These are phyloP conservation scores for Astyanax mexicanus DNA, from an alignment of 2,797 vertebrate species.

Conservation along the genomic window DNA sequence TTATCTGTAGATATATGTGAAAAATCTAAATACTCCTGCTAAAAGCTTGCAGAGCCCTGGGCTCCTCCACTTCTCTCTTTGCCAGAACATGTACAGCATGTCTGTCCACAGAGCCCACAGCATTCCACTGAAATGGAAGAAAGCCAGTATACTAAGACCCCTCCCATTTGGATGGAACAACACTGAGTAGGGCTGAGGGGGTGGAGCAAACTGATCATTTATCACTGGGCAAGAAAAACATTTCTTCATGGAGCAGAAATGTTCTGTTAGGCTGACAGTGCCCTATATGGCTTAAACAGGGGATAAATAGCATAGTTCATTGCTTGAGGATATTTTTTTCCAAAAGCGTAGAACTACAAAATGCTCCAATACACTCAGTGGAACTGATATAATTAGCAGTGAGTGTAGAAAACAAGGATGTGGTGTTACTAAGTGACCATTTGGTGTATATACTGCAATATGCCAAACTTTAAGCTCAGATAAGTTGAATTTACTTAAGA, in stretches of 20 bases:
- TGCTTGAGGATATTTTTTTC: too few species aligned
- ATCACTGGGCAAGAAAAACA: neutral
- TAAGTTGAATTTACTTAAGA: too few species aligned
- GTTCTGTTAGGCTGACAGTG: neutral
- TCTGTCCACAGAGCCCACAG: neutral
- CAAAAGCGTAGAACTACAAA: too few species aligned
- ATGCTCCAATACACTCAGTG: too few species aligned
- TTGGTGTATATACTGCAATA: too few species aligned
- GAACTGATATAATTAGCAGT: too few species aligned
- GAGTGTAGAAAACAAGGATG: too few species aligned
- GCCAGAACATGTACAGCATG: slow-evolving; percentile 13
- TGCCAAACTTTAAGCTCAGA: too few species aligned
- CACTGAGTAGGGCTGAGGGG: neutral
- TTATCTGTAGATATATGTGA: neutral
- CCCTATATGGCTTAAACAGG: too few species aligned
- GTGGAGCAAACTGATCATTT: neutral
- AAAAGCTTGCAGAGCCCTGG: neutral
- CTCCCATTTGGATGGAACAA: neutral
- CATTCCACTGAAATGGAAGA: neutral
- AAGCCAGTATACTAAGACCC: neutral
- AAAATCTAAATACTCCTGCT: neutral
- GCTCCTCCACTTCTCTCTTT: neutral
- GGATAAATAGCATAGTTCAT: too few species aligned
- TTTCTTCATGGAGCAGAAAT: neutral
- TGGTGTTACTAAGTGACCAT: too few species aligned